Evolutionary conservation across 2,797 vertebrate species (phyloP), one percentile per base, ranked within the genome.

Genomic region (Tapera naevia): DNA sequence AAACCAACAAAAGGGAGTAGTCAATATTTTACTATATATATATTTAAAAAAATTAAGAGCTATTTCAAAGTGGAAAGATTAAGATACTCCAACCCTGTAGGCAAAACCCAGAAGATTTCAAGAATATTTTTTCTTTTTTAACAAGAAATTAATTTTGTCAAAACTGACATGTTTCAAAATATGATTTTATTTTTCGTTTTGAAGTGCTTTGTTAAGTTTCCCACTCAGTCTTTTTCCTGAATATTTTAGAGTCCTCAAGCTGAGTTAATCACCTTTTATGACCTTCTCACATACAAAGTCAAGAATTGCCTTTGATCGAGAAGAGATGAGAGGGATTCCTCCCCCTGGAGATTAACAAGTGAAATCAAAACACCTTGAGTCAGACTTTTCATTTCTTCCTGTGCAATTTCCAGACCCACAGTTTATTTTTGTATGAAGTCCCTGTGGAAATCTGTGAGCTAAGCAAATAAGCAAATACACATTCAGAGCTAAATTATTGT

Each of bases 391-490:
- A 79, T 86, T 91, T 87, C 32, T 96, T 89, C 61, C 78, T 75
- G 24, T 19, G 33, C 18, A 75, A 54, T 89, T 91, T 96, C 60
- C 84, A 91, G 61, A 94, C 37, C 33, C 65, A 54, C 2, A 7
- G 35, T 33, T 58, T 91, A 69, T 92, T 95, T 90, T 75, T 88
- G 19, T 61, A 24, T 54, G 14, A 81, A 85, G 56, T 93, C 87
- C 61, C 81, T 14, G 24, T 80, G 80, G 88, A 37, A 92, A 41
- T 57, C 41, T 60, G 4, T 39, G 56, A 89, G 39, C 80, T 90
- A 92, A 96, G 79, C 37, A 93, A 89, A 92, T 90, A 92, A 96
- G 79, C 37, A 93, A 89, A 92, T 35, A 84, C 57, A 92, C 51
- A 37, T 86, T 83, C 80, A 90, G 79, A 95, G 43, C 27, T 83